Evolutionary conservation across 2,888 invertebrate genomes (phyloP).

Genomic region (Margaritifera margaritifera): DNA sequence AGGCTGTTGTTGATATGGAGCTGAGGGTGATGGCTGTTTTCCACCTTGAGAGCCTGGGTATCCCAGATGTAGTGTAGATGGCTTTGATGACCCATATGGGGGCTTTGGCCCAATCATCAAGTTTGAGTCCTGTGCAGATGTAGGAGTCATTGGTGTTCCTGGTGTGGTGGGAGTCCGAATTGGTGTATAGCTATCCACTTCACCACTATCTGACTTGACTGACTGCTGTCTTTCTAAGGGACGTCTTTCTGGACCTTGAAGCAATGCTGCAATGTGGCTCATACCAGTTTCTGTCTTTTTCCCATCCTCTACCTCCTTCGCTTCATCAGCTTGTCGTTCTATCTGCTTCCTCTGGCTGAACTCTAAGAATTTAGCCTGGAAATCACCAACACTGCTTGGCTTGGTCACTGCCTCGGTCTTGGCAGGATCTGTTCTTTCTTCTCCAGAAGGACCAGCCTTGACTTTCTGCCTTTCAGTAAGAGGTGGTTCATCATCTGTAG

Average conservation of each 20-base stretch:
- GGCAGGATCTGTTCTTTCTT: conserved; percentile 83
- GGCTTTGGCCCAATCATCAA: conserved; percentile 35
- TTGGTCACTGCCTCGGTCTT: conserved; percentile 78
- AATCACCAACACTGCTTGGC: conserved; percentile 47
- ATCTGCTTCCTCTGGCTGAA: conserved; percentile 65
- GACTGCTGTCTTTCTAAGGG: conserved; percentile 14
- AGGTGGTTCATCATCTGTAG: neutral
- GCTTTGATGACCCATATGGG: conserved; percentile 39
- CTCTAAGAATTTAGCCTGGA: conserved; percentile 71
- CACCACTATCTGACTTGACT: conserved; percentile 19
- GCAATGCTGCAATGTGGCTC: conserved; percentile 58
- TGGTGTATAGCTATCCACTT: conserved; percentile 29
- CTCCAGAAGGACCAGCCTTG: conserved; percentile 8
- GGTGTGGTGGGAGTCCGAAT: conserved; percentile 34
- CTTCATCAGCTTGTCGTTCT: conserved; percentile 28
- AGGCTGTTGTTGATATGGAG: conserved; percentile 22
- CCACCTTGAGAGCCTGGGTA: conserved; percentile 19
- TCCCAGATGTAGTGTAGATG: conserved; percentile 46
- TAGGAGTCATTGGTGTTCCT: conserved; percentile 42
- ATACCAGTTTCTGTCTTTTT: conserved; percentile 40
- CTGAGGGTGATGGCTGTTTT: conserved; percentile 38
- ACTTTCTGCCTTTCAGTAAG: conserved; percentile 7
- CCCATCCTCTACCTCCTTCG: conserved; percentile 23
- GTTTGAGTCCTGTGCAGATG: conserved; percentile 19
- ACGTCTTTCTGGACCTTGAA: conserved; percentile 33